These are phyloP conservation scores for Campylomormyrus numenius DNA, from an alignment of 2,113 vertebrate genomes.

Conservation along the genomic window DNA sequence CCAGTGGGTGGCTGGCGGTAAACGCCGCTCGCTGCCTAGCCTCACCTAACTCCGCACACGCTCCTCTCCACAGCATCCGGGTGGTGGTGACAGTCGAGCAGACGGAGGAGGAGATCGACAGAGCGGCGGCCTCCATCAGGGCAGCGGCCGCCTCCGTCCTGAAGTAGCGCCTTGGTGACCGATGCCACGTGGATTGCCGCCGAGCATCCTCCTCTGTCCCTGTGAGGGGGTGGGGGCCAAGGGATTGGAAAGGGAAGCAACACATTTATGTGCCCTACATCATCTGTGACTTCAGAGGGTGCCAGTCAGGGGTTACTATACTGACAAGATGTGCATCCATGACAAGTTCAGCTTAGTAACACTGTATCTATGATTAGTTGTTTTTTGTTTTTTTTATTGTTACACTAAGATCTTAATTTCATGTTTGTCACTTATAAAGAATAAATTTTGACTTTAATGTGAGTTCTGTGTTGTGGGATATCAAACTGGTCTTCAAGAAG, in stretches of 20 bases:
- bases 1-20: neutral
- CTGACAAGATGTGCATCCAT: neutral
- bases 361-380: neutral
- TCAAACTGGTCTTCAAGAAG: neutral
- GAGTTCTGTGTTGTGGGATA: neutral
- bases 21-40: neutral
- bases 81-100: conserved; percentile 85
- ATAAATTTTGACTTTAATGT: neutral
- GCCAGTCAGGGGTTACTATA: neutral
- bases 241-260: neutral
- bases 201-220: neutral
- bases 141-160: conserved; percentile 67
- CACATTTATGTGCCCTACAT: neutral
- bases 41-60: neutral
- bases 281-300: neutral
- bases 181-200: neutral
- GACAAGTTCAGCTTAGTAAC: neutral
- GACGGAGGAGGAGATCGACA: conserved; percentile 76
- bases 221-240: neutral
- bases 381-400: neutral
- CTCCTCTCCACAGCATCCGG: conserved; percentile 67
- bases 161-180: conserved; percentile 40
- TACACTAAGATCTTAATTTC: neutral
- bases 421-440: neutral
- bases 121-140: conserved; percentile 68